These are phyloP conservation scores for Carcinoscorpius rotundicauda DNA, from an alignment of 1,140 invertebrate genomes.

Conservation along the genomic window DNA sequence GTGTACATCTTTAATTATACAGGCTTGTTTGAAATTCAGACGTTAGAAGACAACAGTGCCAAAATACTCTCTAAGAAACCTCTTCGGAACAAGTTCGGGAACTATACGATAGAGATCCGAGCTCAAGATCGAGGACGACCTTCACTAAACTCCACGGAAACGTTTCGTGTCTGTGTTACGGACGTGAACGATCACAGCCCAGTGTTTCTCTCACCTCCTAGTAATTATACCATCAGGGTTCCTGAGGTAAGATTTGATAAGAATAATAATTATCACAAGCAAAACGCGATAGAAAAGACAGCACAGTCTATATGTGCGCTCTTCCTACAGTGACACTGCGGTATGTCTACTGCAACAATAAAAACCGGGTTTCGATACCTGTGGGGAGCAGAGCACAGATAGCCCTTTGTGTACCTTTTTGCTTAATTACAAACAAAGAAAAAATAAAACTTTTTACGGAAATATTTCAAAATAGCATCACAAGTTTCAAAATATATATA, in stretches of 20 bases:
- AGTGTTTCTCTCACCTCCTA: slow-evolving; percentile 64
- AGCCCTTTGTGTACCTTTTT: no score
- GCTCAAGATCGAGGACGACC: slow-evolving; percentile 63
- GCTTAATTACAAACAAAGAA: no score
- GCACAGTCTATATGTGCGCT: no score
- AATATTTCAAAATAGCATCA: no score
- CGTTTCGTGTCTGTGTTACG: slow-evolving; percentile 64
- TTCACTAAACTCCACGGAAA: slow-evolving; percentile 48
- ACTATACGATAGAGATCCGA: slow-evolving; percentile 64
- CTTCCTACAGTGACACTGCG: no score
- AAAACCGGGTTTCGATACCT: no score
- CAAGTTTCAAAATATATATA: no score
- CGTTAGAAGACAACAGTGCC: slow-evolving; percentile 58
- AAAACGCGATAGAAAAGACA: no score
- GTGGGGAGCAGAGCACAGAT: no score
- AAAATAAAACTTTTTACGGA: no score
- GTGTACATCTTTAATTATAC: neutral
- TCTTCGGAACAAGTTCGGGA: slow-evolving; percentile 69
- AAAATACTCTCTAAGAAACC: slow-evolving; percentile 54
- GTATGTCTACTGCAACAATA: no score
- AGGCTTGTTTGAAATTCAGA: slow-evolving; percentile 64
- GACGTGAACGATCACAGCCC: slow-evolving; percentile 88
- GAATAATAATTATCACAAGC: neutral
- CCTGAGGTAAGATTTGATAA: slow-evolving; percentile 51
- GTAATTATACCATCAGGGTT: slow-evolving; percentile 73